A percentile compares a stretch with the other conserved stretches of the same genome.
Conservation (phyloP, 2,888 invertebrate species). For the Polyommatus icarus region DNA sequence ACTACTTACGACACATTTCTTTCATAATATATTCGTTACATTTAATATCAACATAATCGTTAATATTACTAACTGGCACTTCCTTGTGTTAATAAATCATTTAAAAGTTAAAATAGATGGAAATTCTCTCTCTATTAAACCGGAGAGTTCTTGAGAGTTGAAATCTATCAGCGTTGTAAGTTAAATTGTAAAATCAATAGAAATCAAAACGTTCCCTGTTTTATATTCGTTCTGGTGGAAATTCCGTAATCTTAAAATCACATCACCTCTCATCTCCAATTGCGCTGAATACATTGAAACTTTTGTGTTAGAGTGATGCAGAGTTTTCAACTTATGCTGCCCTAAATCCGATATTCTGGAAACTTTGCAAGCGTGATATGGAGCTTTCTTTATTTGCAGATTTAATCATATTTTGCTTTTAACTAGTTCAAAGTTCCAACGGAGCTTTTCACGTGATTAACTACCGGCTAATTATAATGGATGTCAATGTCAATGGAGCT, state of each 20-base stretch:
- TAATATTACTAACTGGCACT: not conserved
- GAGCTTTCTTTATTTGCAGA: constrained; percentile 11
- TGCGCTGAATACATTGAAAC: constrained; percentile 19
- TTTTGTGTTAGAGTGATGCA: constrained; percentile 21
- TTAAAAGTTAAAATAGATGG: constrained; percentile 6
- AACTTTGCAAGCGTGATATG: constrained; percentile 11
- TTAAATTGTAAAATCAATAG: constrained; percentile 9
- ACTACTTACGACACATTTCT: not conserved
- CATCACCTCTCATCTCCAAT: constrained; percentile 18
- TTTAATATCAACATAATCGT: not conserved
- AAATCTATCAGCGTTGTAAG: not conserved
- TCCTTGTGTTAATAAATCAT: constrained; percentile 1
- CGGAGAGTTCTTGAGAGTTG: not conserved
- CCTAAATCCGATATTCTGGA: constrained; percentile 17
- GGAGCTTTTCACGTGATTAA: not conserved
- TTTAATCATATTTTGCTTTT: not conserved
- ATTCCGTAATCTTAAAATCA: constrained; percentile 15
- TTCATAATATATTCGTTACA: not conserved
- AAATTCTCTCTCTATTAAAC: not conserved
- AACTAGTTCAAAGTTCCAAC: not conserved
- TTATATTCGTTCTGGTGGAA: not conserved
- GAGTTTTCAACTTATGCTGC: constrained; percentile 19
- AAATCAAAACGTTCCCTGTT: not conserved
- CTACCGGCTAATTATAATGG: not conserved
- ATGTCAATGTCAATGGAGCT: not conserved